Evolutionary conservation across 2,888 invertebrate genomes (phyloP), one percentile per base, ranked within the genome.

Genomic region (Toxonevra muliebris): DNA sequence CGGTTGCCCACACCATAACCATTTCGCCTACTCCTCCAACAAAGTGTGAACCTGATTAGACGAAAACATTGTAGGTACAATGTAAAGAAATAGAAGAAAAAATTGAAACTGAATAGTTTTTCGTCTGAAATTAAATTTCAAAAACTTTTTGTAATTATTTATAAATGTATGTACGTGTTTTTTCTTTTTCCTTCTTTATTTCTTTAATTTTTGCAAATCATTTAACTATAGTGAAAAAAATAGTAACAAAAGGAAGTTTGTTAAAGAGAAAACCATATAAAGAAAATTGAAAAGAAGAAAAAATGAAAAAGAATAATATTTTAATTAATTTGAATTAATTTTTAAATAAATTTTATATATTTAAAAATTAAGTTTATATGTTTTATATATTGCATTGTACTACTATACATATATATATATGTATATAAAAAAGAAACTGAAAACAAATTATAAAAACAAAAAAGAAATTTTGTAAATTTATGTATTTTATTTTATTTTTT

Each of bases 1-100:
- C 66, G 53, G 63, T 69, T 58, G 40, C 20, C 20, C 57, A 52
- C 61, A 71, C 69, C 72, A 70, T 71, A 63, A 68, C 69, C 69
- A 69, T 69, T 73, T 65, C 72, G 67, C 72, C 72, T 63, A 72
- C 73, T 41, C 61, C 66, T 66, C 54, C 55, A 67, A 74, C 71
- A 71, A 68, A 74, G 71, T 73, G 69, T 73, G 72, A 74, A 74
- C 74, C 74, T 74, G 74, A 74, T 74, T 71, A 71, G 68, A 71
- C 55, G 61, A 55, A 30, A 45, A 30, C 30, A 4, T 30, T 4
- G 30, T 30, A 2, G 30, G 7, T 30, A 30, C 30, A 4, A 7
- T 30, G 30, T 30, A 30, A 4, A 30, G 30, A 30, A 30, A 30
- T 30, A n/a, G 30, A 30, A 30, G 30, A 30, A 30, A 7, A 30